These are phyloP conservation scores for Ornithoptera priamus DNA, from an alignment of 2,888 invertebrate species.

Conservation along the genomic window DNA sequence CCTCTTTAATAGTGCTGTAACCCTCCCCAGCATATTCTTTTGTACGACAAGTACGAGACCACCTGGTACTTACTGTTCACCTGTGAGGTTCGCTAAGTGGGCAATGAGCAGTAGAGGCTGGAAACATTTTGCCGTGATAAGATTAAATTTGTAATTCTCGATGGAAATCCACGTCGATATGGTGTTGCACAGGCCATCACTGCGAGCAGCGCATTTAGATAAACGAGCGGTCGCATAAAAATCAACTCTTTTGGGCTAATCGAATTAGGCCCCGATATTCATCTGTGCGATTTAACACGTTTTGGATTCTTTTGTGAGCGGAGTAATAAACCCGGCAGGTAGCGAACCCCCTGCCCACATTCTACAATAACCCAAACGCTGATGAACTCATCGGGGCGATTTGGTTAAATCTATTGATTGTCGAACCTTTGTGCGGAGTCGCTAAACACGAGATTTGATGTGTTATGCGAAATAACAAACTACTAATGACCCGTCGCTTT, in stretches of 20 bases:
- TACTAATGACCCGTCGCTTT: slow-evolving; percentile 42
- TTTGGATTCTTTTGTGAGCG: slow-evolving; percentile 73
- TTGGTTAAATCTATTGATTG: slow-evolving; percentile 63
- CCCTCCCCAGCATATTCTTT: no score
- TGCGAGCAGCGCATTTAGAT: slow-evolving; percentile 63
- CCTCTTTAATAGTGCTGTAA: no score
- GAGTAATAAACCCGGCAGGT: slow-evolving; percentile 74
- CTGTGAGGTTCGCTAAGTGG: no score
- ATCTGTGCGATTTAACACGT: slow-evolving; percentile 77
- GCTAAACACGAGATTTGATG: slow-evolving; percentile 52
- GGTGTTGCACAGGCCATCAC: slow-evolving; percentile 41
- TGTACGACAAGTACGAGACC: no score
- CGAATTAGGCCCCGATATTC: slow-evolving; percentile 75
- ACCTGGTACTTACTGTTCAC: no score
- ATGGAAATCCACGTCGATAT: slow-evolving; percentile 34
- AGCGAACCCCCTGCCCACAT: slow-evolving; percentile 58
- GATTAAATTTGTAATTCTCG: no score
- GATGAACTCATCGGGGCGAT: slow-evolving; percentile 71
- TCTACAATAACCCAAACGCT: slow-evolving; percentile 67
- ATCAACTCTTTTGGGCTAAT: slow-evolving; percentile 76
- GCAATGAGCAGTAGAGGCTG: no score
- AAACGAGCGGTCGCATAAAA: slow-evolving; percentile 74
- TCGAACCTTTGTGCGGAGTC: slow-evolving; percentile 51
- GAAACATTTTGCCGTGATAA: no score
- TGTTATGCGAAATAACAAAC: slow-evolving; percentile 42